Base-by-base conservation (phyloP, 2,797 vertebrate species). In the Xerus rutilus region DNA sequence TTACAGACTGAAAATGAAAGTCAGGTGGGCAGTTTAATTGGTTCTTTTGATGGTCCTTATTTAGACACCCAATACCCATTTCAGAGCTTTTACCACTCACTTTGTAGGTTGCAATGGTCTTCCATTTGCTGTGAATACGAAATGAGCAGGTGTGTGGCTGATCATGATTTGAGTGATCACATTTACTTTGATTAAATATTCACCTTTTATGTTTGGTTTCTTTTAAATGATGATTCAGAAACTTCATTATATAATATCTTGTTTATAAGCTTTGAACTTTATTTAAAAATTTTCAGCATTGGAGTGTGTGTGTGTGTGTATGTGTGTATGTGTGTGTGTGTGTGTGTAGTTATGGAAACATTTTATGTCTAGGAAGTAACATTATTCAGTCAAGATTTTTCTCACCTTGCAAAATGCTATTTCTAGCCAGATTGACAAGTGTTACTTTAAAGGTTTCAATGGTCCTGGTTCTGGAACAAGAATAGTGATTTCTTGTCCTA, bases 191-290 rank as follows among this genome's bases (percentile, higher is more conserved):
- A 98, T 97, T 97, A 97, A 98, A 97, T 96, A 96, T 98, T 98
- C 95, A 92, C 65, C 96, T 97, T 98, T 98, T 94, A 97, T 97
- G 79, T 97, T 98, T 97, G 83, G 96, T 97, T 98, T 97, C 97
- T 98, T 97, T 98, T 98, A 98, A 91, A 95, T 89, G 70, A 73
- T 94, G 92, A 97, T 98, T 97, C 95, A 91, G 86, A 77, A 97
- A 96, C 62, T 97, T 94, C 93, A 89, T 73, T 86, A 97, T 95
- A 67, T 82, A 96, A 45, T 79, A 92, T 97, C 5, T 88, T 97
- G 96, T 96, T 97, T 97, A 89, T 97, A 96, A 97, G 95, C 74
- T 96, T 96, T 88, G 45, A 91, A 92, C 90, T 97, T 97, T 97
- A 89, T 95, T 89, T 72, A 47, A 47, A 11, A 7, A 4, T 54